Evolutionary conservation across 2,888 invertebrate species (phyloP).

Genomic region (Callimorpha dominula): DNA sequence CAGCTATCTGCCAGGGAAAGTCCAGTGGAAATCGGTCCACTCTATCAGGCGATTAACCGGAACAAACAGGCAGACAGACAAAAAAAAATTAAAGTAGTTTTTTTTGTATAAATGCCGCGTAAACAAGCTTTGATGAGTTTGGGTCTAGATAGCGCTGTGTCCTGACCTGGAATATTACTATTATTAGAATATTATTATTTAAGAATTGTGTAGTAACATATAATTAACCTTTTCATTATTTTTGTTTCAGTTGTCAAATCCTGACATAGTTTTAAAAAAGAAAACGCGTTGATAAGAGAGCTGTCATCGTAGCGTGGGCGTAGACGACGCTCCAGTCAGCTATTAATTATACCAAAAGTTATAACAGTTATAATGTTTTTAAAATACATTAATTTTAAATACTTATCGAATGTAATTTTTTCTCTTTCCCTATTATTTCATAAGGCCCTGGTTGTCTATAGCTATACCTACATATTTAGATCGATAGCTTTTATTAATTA

Average conservation of each 20-base stretch:
- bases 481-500: background rate
- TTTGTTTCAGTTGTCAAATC: conserved; percentile 17
- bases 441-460: background rate
- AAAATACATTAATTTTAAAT: conserved; percentile 11
- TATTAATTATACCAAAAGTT: conserved; percentile 5
- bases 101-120: too few species aligned
- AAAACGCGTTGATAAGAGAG: background rate
- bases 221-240: background rate
- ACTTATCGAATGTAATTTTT: background rate
- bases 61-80: too few species aligned
- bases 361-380: background rate
- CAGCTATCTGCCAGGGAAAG: too few species aligned
- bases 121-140: too few species aligned
- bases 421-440: background rate
- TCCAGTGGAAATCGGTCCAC: too few species aligned
- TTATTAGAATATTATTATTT: too few species aligned
- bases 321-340: conserved; percentile 1
- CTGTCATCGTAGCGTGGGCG: background rate
- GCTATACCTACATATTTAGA: too few species aligned
- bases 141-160: too few species aligned
- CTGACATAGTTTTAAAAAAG: conserved; percentile 12
- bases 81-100: too few species aligned
- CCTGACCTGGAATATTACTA: too few species aligned
- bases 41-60: too few species aligned
- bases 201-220: background rate